Percentiles rank a stretch among this genome's conserved stretches.
phyloP scores from a whole-genome alignment of 2,797 vertebrate species.

The Leuciscus waleckii region DNA sequence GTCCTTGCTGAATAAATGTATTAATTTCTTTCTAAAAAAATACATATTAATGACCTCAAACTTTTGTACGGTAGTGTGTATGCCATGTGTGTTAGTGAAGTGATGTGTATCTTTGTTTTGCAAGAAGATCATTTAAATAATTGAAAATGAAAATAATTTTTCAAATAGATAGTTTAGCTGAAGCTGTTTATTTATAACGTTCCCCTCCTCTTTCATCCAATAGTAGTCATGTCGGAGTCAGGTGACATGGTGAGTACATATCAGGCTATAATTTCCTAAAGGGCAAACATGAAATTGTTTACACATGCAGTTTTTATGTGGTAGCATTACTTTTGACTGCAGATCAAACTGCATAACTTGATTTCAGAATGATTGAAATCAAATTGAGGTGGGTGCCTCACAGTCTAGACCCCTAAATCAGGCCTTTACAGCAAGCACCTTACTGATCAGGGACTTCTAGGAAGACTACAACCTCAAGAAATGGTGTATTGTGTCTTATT shows the following conservation, averaged over 20 bases:
- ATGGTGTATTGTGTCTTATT: neutral
- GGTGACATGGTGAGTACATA: conserved; percentile 72
- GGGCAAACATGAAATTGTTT: neutral
- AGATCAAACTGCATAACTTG: conserved; percentile 12
- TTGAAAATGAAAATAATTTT: too few relatives aligned
- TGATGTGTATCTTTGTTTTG: neutral
- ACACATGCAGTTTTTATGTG: neutral
- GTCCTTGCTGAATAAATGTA: neutral
- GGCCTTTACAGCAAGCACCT: neutral
- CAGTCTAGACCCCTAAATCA: conserved; percentile 7
- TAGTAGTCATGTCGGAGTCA: conserved; percentile 62
- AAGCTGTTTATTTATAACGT: neutral
- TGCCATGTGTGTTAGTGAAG: neutral
- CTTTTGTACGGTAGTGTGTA: neutral
- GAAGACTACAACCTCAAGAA: neutral
- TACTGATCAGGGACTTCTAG: neutral
- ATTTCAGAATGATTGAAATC: conserved; percentile 14
- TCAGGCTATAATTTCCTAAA: conserved; percentile 6
- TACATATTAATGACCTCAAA: neutral
- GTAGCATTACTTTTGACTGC: neutral
- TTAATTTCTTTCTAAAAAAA: neutral
- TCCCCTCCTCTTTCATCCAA: conserved; percentile 18
- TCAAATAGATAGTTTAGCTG: neutral
- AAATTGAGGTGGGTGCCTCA: conserved; percentile 6
- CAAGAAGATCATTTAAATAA: neutral